Evolutionary conservation across 2,888 invertebrate genomes (phyloP), one percentile per base, ranked within the genome.

Genomic region (Villa cingulata): DNA sequence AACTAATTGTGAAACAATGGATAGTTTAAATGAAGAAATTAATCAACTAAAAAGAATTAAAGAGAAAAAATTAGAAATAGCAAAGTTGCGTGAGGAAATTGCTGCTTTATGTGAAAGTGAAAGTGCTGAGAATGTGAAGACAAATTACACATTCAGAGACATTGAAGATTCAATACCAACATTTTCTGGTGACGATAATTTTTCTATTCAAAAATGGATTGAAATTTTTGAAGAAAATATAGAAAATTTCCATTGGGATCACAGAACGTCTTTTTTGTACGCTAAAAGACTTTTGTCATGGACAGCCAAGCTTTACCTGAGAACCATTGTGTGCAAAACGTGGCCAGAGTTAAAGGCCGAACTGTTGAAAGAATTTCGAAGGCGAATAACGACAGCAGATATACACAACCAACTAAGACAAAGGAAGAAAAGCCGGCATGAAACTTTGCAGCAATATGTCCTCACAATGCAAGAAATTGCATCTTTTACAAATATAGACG

Each of bases 111-210:
- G 27, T 27, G 27, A 27, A 27, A 27, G 9, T 6, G 27, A 27
- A 27, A 27, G 9, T 27, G 27, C 4, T 9, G 9, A 27, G 9
- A 27, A 9, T 27, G 5, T 6, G 9, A 9, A 27, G 9, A 16
- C 50, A 17, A 37, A 46, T 32, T 39, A 39, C 42, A 34, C 41
- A 15, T 45, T 48, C 34, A 47, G 43, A 36, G 52, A 52, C 32
- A 40, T 50, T 18, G 52, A 50, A 41, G 40, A 52, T 29, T 40
- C 48, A 19, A 29, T 50, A 14, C 47, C 41, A 19, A 48, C 42
- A 40, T 52, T 50, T 32, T 47, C 17, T n/a, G 48, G 50, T 27
- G 48, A 52, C 29, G 52, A 52, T 37, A 46, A 48, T 17, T 41
- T 32, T n/a, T 43, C 44, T 18, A 45, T 52, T 43, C 20, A 43